Conservation (phyloP, 2,888 invertebrate genomes). For the Drosophila incognita region DNA sequence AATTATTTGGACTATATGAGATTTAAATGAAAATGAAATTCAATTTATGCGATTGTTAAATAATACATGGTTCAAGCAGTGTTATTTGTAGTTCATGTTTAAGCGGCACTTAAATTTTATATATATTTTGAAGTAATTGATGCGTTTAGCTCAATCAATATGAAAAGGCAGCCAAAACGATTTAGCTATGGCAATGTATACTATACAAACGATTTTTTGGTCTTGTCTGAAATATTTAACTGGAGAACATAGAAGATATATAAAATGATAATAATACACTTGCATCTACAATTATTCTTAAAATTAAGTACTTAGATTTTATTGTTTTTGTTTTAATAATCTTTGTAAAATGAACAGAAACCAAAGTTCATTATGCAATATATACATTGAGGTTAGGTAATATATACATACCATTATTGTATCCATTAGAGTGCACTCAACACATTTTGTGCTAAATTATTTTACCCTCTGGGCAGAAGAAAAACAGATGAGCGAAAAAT, state of each 20-base stretch:
- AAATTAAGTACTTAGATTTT: neutral
- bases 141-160: neutral
- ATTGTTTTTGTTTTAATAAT: neutral
- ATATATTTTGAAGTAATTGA: neutral
- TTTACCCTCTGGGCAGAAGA: neutral
- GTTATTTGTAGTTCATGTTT: neutral
- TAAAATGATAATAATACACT: neutral
- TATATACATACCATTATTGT: neutral
- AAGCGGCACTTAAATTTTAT: neutral
- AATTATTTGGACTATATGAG: neutral
- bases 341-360: neutral
- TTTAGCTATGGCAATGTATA: neutral
- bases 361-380: neutral
- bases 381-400: neutral
- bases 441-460: slow-evolving; percentile 8
- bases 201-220: neutral
- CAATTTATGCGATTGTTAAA: neutral
- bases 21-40: neutral
- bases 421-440: neutral
- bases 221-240: neutral
- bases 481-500: neutral
- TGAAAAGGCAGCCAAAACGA: neutral
- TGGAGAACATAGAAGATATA: too few relatives aligned
- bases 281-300: neutral
- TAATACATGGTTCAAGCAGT: neutral